A percentile compares a stretch with the other conserved stretches of the same genome.
These are phyloP conservation scores for Patella pellucida DNA, from an alignment of 2,888 invertebrate genomes.

Conservation along the genomic window DNA sequence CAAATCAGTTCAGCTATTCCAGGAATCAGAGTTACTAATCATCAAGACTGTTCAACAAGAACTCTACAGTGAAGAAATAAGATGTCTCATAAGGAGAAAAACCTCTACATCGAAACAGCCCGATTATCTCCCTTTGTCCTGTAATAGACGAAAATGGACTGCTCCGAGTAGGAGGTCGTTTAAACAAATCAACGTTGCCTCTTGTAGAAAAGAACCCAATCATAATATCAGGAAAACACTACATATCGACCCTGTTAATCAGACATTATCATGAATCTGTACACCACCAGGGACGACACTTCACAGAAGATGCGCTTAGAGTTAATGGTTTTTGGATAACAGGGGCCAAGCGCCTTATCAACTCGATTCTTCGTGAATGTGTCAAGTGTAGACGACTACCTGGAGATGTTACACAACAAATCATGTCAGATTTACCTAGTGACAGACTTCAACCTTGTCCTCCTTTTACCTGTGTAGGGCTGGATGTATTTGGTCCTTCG, in stretches of 20 bases:
- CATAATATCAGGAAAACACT: slow-evolving; percentile 14
- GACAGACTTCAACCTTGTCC: slow-evolving; percentile 32
- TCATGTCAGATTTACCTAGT: slow-evolving; percentile 36
- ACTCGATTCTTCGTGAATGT: slow-evolving; percentile 28
- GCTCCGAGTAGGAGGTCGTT: too few species aligned
- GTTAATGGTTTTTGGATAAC: slow-evolving; percentile 35
- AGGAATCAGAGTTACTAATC: too few species aligned
- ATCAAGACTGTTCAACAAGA: too few species aligned
- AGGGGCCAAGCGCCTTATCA: slow-evolving; percentile 31
- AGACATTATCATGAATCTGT: slow-evolving; percentile 30
- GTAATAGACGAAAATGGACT: slow-evolving; percentile 7
- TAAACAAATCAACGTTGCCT: too few species aligned
- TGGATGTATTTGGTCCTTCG: slow-evolving; percentile 42
- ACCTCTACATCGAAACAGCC: too few species aligned
- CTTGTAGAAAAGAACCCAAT: too few species aligned
- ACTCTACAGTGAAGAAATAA: too few species aligned
- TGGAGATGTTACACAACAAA: slow-evolving; percentile 26
- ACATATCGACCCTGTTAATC: slow-evolving; percentile 29
- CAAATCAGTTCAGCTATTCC: too few species aligned
- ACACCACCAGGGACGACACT: slow-evolving; percentile 37
- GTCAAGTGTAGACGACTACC: slow-evolving; percentile 30
- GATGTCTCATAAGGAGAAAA: too few species aligned
- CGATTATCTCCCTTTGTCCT: neutral
- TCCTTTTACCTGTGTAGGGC: slow-evolving; percentile 33
- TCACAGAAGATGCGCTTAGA: slow-evolving; percentile 37